Conservation (phyloP, 2,797 vertebrate species). For the Bradypus variegatus region DNA sequence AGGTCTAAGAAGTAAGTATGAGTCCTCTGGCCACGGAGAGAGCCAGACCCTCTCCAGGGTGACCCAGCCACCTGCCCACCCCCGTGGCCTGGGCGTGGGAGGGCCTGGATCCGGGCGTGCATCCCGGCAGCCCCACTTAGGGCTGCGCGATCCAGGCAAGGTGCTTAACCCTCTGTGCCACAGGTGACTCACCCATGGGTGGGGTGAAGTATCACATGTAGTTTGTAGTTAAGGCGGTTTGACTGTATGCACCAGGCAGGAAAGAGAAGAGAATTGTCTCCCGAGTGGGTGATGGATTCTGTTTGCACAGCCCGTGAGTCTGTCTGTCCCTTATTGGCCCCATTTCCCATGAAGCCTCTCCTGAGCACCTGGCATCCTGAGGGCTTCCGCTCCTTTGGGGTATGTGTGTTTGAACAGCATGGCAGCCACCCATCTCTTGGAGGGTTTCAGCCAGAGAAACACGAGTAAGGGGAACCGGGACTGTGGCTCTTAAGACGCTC, state of each 20-base stretch:
- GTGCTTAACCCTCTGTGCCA: neutral
- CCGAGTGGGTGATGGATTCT: fast-evolving
- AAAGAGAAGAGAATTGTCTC: neutral
- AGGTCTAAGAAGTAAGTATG: conserved; percentile 83
- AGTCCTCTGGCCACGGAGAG: fast-evolving
- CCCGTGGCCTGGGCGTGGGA: fast-evolving
- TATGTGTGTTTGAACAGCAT: neutral
- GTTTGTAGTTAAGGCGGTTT: no score
- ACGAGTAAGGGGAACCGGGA: neutral
- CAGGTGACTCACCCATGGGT: fast-evolving
- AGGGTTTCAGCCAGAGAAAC: neutral
- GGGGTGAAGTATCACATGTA: fast-evolving
- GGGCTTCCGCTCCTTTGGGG: neutral
- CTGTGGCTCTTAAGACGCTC: neutral
- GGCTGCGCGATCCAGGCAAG: neutral
- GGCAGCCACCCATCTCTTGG: fast-evolving
- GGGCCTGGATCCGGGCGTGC: neutral
- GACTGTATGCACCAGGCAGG: neutral
- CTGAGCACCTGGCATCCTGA: neutral
- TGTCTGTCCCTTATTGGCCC: neutral
- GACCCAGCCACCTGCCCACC: fast-evolving
- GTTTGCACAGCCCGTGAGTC: fast-evolving
- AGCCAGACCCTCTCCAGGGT: fast-evolving
- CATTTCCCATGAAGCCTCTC: neutral
- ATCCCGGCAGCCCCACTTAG: no score